Evolutionary conservation across 2,113 vertebrate species (phyloP), one percentile per base, ranked within the genome.

Genomic region (Papio anubis): DNA sequence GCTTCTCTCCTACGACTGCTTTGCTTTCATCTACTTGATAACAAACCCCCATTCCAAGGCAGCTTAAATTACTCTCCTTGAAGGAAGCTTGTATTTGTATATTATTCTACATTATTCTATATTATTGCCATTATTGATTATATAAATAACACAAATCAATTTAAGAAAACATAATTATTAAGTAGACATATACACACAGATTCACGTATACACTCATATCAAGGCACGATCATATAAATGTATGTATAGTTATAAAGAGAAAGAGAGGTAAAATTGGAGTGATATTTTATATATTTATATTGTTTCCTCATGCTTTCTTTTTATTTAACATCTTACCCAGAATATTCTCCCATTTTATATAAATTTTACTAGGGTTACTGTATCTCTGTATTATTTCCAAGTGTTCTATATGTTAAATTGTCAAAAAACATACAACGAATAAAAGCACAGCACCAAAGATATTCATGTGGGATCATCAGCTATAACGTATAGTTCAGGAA

Each of bases 291-390:
- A 66, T 43, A 40, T 48, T 85, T 52, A 5, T 52, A 52, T 52
- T 52, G 23, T 83, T 95, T 95, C 93, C 20, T 90, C 13, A 84
- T 95, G 38, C 21, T 94, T 87, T n/a, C 12, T 76, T 87, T 91
- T 73, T 61, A 84, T 45, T 82, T 86, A 73, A 45, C 16, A 91
- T 97, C 94, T 81, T 88, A 95, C 48, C 7, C 18, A 95, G 73
- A 76, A 87, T 90, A 92, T 92, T 93, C 95, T 70, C n/a, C 23
- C 25, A 78, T 78, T 94, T 76, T 81, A 61, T 85, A 59, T 68
- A 12, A 83, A 72, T 90, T 88, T 85, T 8, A 55, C n/a, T 88
- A 88, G 10, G 50, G 32, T 76, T 76, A 88, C 30, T 78, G 7
- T 55, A 38, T 55, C 7, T 83, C 9, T 59, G 43, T 92, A 78